phyloP scores from a whole-genome alignment of 2,113 vertebrate species.

The Etheostoma spectabile region DNA sequence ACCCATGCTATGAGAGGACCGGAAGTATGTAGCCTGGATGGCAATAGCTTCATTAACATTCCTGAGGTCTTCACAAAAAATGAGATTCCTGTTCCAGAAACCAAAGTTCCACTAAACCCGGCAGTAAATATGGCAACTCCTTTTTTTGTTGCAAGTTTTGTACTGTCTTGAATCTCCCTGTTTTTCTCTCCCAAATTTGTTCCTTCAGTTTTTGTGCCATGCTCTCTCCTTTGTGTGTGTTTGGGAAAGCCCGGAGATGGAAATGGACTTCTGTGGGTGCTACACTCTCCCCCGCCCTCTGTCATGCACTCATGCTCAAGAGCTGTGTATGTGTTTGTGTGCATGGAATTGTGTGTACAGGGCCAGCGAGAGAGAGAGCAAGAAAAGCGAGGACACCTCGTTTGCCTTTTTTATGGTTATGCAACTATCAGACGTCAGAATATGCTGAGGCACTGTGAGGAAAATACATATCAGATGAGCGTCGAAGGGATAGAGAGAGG shows the following conservation, averaged over 20 bases:
- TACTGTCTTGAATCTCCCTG: neutral
- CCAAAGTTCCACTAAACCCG: too few species aligned
- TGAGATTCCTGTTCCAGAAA: too few species aligned
- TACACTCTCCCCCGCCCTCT: constrained; percentile 13
- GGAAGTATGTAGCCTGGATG: too few species aligned
- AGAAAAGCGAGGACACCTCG: constrained; percentile 44
- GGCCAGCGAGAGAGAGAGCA: neutral
- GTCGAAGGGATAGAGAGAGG: neutral
- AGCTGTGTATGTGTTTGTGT: constrained; percentile 15
- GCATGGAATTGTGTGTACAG: neutral
- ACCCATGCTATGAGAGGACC: too few species aligned
- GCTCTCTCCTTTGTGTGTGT: constrained; percentile 1
- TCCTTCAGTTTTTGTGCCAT: constrained; percentile 1
- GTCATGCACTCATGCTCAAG: constrained; percentile 15
- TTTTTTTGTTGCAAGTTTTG: too few species aligned
- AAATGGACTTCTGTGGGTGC: constrained; percentile 52
- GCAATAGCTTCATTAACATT: too few species aligned
- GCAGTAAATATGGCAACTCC: too few species aligned
- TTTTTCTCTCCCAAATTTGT: constrained; percentile 5
- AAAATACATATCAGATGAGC: constrained; percentile 23
- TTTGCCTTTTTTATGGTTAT: constrained; percentile 46
- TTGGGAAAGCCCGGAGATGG: constrained; percentile 14
- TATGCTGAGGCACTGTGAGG: constrained; percentile 47
- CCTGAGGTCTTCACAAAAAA: too few species aligned
- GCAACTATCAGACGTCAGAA: constrained; percentile 48